Percentiles rank a stretch among this genome's conserved stretches.
Evolutionary conservation across 2,888 invertebrate species (phyloP).

Genomic region (Seira ritae): DNA sequence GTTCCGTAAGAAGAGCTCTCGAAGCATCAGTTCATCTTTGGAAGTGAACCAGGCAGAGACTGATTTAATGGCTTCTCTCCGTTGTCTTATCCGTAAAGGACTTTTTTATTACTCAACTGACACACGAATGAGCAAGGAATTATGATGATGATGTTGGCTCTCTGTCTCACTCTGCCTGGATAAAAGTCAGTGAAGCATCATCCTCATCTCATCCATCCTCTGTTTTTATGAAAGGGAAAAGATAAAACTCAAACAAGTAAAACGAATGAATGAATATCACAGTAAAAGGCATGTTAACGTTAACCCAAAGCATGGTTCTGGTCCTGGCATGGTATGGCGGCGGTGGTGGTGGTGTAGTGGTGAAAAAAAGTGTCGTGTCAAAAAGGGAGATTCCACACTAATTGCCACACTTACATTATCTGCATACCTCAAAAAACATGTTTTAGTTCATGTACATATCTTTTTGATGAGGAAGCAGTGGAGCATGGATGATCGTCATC

Average conservation of each 20-base stretch:
- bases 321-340: too few relatives aligned
- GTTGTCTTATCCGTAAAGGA: conserved; percentile 56
- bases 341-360: neutral
- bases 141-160: conserved; percentile 35
- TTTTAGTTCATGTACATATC: neutral
- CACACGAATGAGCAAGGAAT: conserved; percentile 29
- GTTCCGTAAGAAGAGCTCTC: too few relatives aligned
- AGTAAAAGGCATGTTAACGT: too few relatives aligned
- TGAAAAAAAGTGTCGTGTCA: conserved; percentile 46
- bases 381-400: conserved; percentile 56
- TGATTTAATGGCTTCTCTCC: conserved; percentile 1
- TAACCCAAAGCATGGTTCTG: too few relatives aligned
- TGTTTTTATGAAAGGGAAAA: neutral
- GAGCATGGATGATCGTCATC: conserved; percentile 4
- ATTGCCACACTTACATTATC: conserved; percentile 46
- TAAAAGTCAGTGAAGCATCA: neutral
- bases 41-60: neutral
- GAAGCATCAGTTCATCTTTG: conserved; percentile 22
- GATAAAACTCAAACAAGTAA: too few relatives aligned
- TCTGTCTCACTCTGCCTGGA: too few relatives aligned
- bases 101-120: conserved; percentile 50
- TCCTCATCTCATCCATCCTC: too few relatives aligned
- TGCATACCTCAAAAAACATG: neutral
- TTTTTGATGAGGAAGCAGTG: conserved; percentile 22
- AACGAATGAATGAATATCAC: too few relatives aligned